Conservation (phyloP, 2,113 vertebrate species). For the Thymallus thymallus region DNA sequence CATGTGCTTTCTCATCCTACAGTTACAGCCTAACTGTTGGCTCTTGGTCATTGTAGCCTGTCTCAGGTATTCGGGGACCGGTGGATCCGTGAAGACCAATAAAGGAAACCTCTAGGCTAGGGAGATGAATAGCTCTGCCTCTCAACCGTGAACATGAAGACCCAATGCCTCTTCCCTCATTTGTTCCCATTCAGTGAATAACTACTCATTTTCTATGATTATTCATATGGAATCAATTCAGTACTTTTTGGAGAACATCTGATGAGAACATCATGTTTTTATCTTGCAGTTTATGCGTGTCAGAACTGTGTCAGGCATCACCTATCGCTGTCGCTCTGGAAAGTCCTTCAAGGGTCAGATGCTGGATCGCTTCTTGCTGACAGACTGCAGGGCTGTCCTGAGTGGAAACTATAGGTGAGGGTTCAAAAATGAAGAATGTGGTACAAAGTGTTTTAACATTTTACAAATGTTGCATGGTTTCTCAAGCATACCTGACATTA, state of each 20-base stretch:
- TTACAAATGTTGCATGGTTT: background rate
- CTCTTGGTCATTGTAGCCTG: too few species aligned
- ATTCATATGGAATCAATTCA: background rate
- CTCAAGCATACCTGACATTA: background rate
- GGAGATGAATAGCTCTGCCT: slow-evolving; percentile 59
- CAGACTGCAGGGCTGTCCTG: slow-evolving; percentile 92
- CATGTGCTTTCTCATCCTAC: too few species aligned
- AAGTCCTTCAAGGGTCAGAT: slow-evolving; percentile 92
- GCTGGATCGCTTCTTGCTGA: slow-evolving; percentile 91
- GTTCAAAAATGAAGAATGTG: background rate
- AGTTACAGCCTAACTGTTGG: too few species aligned
- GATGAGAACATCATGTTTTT: slow-evolving; percentile 7
- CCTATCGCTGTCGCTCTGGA: slow-evolving; percentile 90
- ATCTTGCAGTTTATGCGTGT: slow-evolving; percentile 85
- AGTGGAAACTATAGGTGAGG: slow-evolving; percentile 94
- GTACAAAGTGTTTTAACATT: background rate
- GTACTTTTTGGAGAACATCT: background rate
- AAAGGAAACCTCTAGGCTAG: slow-evolving; percentile 47
- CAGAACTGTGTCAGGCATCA: slow-evolving; percentile 87
- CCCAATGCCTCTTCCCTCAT: slow-evolving; percentile 27
- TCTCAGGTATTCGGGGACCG: too few species aligned
- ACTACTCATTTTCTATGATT: background rate
- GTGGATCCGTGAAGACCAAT: background rate
- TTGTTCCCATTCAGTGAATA: slow-evolving; percentile 11
- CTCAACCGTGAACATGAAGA: slow-evolving; percentile 56